Evolutionary conservation across 2,113 vertebrate genomes (phyloP), one percentile per base, ranked within the genome.

Genomic region (Thryonomys swinderianus): DNA sequence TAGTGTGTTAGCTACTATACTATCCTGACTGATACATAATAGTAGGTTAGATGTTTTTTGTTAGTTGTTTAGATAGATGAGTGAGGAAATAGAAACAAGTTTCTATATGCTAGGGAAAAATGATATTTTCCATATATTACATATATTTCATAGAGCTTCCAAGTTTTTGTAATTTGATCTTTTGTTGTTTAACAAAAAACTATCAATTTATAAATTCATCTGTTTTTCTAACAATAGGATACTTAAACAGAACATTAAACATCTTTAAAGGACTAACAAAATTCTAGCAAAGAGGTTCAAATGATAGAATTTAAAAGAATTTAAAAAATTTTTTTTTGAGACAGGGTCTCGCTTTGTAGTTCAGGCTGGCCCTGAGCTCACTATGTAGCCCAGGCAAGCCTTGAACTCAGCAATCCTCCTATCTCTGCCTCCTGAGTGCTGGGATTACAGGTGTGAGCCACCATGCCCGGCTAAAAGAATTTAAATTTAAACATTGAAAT

Each of bases 291-390:
- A 87, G 34, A 78, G 18, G 1, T 48, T 94, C 53, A 95, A 67
- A 62, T 48, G 34, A 66, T 92, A 89, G 32, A 12, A 67, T 88
- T 89, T 79, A 73, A 88, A 93, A 86, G 51, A 69, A 25, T 8
- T 7, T 82, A 25, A 90, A 51, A n/a, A n/a, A n/a, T n/a, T n/a
- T n/a, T n/a, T n/a, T n/a, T n/a, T n/a, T n/a, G n/a, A n/a, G n/a
- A n/a, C n/a, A n/a, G n/a, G n/a, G n/a, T n/a, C n/a, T n/a, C n/a
- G n/a, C n/a, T n/a, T n/a, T n/a, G n/a, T n/a, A n/a, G n/a, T n/a
- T n/a, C n/a, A n/a, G n/a, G n/a, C n/a, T n/a, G n/a, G n/a, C n/a
- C n/a, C n/a, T n/a, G n/a, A n/a, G n/a, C n/a, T n/a, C n/a, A n/a
- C n/a, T n/a, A n/a, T n/a, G n/a, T n/a, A n/a, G n/a, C n/a, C n/a